Conservation (phyloP, 2,113 vertebrate species). For the Muscicapa adusta region DNA sequence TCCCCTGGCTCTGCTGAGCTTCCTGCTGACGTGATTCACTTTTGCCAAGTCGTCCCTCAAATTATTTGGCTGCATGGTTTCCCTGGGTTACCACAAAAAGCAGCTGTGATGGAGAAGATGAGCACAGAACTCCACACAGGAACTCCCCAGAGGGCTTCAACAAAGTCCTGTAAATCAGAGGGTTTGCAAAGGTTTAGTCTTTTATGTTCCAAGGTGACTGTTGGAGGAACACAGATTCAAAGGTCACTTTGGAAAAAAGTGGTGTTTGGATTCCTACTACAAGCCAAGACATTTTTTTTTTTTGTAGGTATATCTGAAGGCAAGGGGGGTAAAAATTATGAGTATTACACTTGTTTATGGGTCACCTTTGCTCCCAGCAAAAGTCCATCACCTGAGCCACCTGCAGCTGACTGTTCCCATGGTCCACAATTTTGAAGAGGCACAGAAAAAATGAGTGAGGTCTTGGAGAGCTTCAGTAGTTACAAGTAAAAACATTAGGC, state of each 20-base stretch:
- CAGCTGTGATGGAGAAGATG: neutral
- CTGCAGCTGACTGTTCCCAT: neutral
- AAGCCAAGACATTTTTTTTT: neutral
- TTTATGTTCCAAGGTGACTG: neutral
- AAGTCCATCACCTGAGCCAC: neutral
- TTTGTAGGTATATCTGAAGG: neutral
- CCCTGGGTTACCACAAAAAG: conserved; percentile 13
- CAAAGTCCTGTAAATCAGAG: neutral
- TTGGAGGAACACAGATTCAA: neutral
- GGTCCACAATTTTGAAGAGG: neutral
- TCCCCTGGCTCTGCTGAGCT: neutral
- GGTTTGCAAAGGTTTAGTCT: neutral
- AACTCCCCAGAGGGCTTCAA: neutral
- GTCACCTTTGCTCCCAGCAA: neutral
- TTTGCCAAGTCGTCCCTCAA: neutral
- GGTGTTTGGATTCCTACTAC: neutral
- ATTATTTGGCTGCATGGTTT: neutral
- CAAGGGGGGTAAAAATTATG: neutral
- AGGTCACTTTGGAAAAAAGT: neutral
- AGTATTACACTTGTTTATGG: neutral
- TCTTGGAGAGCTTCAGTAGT: neutral
- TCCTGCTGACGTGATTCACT: neutral
- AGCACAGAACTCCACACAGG: neutral
- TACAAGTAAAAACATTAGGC: neutral
- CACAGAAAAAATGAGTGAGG: neutral